Percentiles rank a stretch among this genome's conserved stretches.
phyloP scores from a whole-genome alignment of 1,140 invertebrate genomes.

The Oryctes rhinoceros region DNA sequence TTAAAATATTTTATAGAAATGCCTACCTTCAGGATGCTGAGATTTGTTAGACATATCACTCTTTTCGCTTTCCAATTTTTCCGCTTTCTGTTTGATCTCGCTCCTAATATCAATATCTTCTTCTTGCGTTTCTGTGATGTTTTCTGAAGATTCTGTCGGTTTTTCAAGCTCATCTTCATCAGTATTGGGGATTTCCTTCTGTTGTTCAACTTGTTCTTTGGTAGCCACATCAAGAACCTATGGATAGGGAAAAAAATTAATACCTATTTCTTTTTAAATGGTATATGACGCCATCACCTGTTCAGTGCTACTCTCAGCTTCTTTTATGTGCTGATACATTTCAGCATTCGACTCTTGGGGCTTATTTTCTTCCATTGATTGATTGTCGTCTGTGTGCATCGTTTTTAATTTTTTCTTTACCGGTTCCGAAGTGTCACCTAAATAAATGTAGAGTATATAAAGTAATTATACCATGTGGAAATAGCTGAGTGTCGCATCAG shows the following conservation, averaged over 20 bases:
- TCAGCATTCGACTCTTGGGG: conserved; percentile 69
- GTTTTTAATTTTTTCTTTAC: conserved; percentile 67
- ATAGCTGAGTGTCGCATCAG: too few relatives aligned
- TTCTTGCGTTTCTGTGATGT: conserved; percentile 66
- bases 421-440: conserved; percentile 60
- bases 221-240: conserved; percentile 76
- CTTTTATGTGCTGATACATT: conserved; percentile 86
- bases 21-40: conserved; percentile 58
- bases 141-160: conserved; percentile 61
- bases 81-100: conserved; percentile 60
- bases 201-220: conserved; percentile 83
- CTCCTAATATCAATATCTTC: conserved; percentile 64
- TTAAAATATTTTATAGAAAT: background rate
- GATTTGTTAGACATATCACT: conserved; percentile 61
- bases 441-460: too few relatives aligned
- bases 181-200: conserved; percentile 69
- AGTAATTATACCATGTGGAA: too few relatives aligned
- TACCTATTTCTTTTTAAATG: background rate
- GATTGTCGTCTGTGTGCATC: conserved; percentile 61
- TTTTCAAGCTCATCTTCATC: conserved; percentile 64
- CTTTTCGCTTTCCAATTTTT: conserved; percentile 63
- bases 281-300: conserved; percentile 58
- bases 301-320: conserved; percentile 73
- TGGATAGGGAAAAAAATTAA: background rate
- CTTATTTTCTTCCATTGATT: conserved; percentile 61